These are phyloP conservation scores for Horisme vitalbata DNA, from an alignment of 2,888 invertebrate genomes.

Conservation along the genomic window DNA sequence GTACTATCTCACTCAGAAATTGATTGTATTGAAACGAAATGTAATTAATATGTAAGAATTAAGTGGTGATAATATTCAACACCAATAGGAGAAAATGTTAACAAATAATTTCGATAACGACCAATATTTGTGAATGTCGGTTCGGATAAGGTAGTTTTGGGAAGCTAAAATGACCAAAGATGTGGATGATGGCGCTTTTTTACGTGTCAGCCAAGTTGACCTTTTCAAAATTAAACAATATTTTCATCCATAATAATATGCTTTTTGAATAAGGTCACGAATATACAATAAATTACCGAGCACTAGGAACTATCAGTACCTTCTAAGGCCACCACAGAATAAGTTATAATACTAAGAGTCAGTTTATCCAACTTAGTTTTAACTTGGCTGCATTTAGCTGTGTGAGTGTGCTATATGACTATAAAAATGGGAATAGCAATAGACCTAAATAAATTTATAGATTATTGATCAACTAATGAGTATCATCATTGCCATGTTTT, in stretches of 20 bases:
- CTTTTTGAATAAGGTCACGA: too few relatives aligned
- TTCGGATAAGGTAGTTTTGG: slow-evolving; percentile 25
- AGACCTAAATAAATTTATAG: not conserved
- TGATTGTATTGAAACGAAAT: slow-evolving; percentile 7
- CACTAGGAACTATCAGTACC: not conserved
- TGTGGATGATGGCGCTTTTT: slow-evolving; percentile 5
- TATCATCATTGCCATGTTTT: too few relatives aligned
- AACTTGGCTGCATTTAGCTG: slow-evolving; percentile 8
- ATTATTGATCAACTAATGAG: too few relatives aligned
- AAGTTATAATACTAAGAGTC: too few relatives aligned
- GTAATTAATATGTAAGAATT: slow-evolving; percentile 9
- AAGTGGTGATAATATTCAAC: slow-evolving; percentile 12
- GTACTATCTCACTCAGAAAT: slow-evolving; percentile 3
- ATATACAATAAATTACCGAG: too few relatives aligned
- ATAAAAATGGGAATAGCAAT: not conserved
- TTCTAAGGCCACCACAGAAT: too few relatives aligned
- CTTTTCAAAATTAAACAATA: too few relatives aligned
- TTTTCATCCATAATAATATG: too few relatives aligned
- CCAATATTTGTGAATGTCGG: slow-evolving; percentile 21
- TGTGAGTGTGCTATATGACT: slow-evolving; percentile 3
- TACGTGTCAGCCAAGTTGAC: slow-evolving; percentile 6
- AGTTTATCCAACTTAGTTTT: too few relatives aligned
- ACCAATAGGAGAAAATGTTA: slow-evolving; percentile 14
- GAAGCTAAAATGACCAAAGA: slow-evolving; percentile 18
- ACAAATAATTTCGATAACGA: slow-evolving; percentile 12